phyloP scores from a whole-genome alignment of 1,140 invertebrate species.

The Formica selysi region DNA sequence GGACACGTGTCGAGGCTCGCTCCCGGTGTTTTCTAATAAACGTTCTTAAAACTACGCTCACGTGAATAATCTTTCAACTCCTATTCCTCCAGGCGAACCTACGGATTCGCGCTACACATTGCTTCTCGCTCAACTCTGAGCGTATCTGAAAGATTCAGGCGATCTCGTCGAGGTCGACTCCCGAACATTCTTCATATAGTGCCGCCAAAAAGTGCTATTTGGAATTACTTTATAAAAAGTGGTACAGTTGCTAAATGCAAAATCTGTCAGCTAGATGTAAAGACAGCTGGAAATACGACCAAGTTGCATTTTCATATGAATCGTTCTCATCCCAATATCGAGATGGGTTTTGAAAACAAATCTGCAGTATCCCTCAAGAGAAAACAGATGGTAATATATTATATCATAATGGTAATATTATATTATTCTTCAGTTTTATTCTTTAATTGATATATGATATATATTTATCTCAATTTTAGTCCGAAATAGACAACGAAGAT shows the following conservation, averaged over 20 bases:
- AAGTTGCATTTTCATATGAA: conserved; percentile 6
- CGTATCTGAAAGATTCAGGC: no score
- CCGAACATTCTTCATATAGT: background rate
- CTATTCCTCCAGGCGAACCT: no score
- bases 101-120: no score
- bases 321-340: background rate
- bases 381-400: background rate
- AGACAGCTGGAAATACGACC: conserved; percentile 13
- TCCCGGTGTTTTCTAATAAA: no score
- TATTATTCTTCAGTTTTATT: background rate
- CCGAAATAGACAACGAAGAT: no score
- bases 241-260: conserved; percentile 1
- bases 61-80: no score
- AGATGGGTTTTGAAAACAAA: background rate
- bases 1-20: no score
- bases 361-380: background rate
- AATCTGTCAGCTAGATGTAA: background rate
- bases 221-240: background rate
- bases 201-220: conserved; percentile 1
- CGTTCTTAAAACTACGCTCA: no score
- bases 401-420: background rate
- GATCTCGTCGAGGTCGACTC: no score
- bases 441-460: background rate
- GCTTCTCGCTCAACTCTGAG: no score
- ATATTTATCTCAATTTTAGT: no score